These are phyloP conservation scores for Magallana ariakensis DNA, from an alignment of 1,140 invertebrate genomes.

Conservation along the genomic window DNA sequence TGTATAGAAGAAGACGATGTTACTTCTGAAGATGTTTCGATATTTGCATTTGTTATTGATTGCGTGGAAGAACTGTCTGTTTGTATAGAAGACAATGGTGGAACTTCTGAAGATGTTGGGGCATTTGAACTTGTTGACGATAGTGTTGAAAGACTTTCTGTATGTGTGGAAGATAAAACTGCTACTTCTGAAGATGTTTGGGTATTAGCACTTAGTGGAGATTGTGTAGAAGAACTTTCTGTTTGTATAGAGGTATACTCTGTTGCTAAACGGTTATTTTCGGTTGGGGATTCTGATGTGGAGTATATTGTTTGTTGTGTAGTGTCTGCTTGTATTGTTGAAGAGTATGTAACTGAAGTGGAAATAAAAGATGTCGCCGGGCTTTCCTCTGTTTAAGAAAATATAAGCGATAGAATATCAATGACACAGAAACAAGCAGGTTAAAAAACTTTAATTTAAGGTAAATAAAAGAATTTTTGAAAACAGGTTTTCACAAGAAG, in stretches of 20 bases:
- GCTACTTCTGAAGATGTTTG: neutral
- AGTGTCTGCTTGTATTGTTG: neutral
- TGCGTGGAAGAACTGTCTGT: neutral
- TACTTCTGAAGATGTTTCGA: neutral
- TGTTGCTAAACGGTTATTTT: neutral
- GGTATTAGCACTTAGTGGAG: neutral
- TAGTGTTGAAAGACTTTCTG: neutral
- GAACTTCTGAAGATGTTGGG: neutral
- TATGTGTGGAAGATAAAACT: neutral
- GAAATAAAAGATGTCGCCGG: neutral
- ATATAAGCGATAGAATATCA: neutral
- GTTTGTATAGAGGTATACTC: neutral
- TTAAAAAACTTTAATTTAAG: too few relatives aligned
- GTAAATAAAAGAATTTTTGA: too few relatives aligned
- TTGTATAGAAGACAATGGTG: neutral
- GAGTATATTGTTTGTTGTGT: neutral
- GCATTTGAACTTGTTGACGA: neutral
- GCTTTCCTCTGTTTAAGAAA: conserved; percentile 23
- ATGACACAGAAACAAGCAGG: neutral
- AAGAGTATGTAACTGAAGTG: neutral
- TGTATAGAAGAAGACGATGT: neutral
- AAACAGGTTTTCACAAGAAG: too few relatives aligned
- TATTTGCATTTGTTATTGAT: neutral
- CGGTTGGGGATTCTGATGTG: neutral
- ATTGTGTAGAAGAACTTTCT: neutral